Evolutionary conservation across 2,797 vertebrate genomes (phyloP).

Genomic region (Pantherophis alleghaniensis): DNA sequence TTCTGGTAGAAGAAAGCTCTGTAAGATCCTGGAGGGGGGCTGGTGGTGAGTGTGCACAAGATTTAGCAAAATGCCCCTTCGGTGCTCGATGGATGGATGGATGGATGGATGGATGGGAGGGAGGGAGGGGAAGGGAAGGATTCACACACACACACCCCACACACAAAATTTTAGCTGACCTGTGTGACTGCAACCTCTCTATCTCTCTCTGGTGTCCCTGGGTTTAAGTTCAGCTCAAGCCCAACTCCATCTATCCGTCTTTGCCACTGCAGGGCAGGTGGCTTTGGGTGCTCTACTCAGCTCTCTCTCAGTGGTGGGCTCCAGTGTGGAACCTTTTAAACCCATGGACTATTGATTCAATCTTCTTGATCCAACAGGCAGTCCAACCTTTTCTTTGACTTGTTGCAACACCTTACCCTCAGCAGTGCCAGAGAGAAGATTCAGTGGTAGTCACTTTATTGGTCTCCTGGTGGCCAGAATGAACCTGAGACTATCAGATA

Average conservation of each 20-base stretch:
- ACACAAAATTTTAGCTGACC: not conserved
- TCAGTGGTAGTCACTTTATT: not conserved
- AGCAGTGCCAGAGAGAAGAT: not conserved
- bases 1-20: not conserved
- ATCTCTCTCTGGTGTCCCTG: not conserved
- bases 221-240: not conserved
- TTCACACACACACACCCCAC: not conserved
- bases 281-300: not conserved
- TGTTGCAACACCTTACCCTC: not conserved
- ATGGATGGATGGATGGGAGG: too few species aligned
- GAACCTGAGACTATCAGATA: not conserved
- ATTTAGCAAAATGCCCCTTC: not conserved
- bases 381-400: not conserved
- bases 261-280: not conserved
- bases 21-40: not conserved
- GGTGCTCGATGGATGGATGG: not conserved
- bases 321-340: not conserved
- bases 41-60: not conserved
- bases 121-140: too few species aligned
- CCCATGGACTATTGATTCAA: not conserved
- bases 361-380: not conserved
- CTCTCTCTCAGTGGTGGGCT: not conserved
- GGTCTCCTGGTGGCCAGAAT: not conserved
- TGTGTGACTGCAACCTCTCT: not conserved
- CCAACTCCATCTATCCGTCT: not conserved